Conservation (phyloP, 2,113 vertebrate genomes). For the Hoplias malabaricus region DNA sequence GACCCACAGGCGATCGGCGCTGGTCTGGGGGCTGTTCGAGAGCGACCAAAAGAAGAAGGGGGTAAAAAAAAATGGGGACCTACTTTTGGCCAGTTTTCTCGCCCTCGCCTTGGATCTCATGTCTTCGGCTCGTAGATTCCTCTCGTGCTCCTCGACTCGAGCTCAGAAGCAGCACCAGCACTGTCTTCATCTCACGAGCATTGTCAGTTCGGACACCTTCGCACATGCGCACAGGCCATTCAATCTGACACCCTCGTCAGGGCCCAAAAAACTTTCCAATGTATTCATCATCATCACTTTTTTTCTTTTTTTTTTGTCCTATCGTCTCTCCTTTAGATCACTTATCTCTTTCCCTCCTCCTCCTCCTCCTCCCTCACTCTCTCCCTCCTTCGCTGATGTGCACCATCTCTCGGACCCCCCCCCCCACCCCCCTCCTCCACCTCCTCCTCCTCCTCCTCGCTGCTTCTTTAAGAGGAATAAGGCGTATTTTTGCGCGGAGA, state of each 20-base stretch:
- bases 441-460: constrained; percentile 61
- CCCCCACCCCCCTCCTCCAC: constrained; percentile 47
- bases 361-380: constrained; percentile 63
- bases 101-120: constrained; percentile 99
- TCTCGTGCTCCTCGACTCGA: constrained; percentile 95
- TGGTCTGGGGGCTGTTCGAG: constrained; percentile 55
- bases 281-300: constrained; percentile 96
- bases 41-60: constrained; percentile 64
- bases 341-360: constrained; percentile 87
- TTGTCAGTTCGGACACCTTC: constrained; percentile 99
- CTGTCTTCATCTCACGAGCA: constrained; percentile 99
- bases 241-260: constrained; percentile 99
- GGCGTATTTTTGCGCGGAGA: constrained; percentile 63
- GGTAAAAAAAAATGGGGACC: constrained; percentile 70
- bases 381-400: no score
- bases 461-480: constrained; percentile 85
- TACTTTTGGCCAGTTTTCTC: constrained; percentile 99
- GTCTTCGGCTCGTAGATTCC: constrained; percentile 93
- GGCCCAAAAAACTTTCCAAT: constrained; percentile 99
- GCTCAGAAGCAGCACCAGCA: constrained; percentile 98
- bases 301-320: constrained; percentile 87
- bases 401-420: constrained; percentile 63
- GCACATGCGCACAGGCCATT: constrained; percentile 99
- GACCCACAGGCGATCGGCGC: constrained; percentile 66
- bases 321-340: constrained; percentile 90